Base-by-base conservation (phyloP, 2,888 invertebrate genomes). In the Conus canariensis region DNA sequence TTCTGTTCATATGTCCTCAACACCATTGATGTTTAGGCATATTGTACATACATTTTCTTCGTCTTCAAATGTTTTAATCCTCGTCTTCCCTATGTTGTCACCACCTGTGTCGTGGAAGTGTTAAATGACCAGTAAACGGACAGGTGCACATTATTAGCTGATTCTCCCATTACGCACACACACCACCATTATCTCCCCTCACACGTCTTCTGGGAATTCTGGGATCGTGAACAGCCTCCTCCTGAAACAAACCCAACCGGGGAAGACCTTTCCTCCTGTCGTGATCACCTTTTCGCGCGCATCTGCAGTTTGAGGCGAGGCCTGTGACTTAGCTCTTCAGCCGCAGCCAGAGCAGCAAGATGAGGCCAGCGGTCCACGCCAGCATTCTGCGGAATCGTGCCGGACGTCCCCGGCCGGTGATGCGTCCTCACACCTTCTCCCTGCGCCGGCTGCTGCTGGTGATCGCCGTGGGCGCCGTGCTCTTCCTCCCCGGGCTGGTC, bases 311-410 rank as follows among this genome's bases (percentile, higher is more conserved):
- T 16, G 10, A 16, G 64, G 16, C 64, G 64, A 64, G 12, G 64
- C 10, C 64, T 64, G 64, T 64, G 64, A 45, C 45, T 45, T 45
- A 45, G 45, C 45, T 45, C 45, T 45, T 45, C 4, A 45, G 45
- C 45, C 45, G 45, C 45, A 45, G 45, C 45, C 9, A 30, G 56
- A 22, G 7, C 85, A 60, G n/a, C 90, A 92, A 19, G 90, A 95
- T 95, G 95, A 93, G 95, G 90, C 95, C 95, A 19, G 95, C 94
- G 22, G 94, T 95, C 19, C 94, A 94, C 92, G 95, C 94, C 85
- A 95, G 94, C 91, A 94, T 95, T 77, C 92, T 94, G 90, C 92
- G 94, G 86, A 93, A 93, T 92, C 92, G 94, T 90, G 92, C 93
- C 74, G 88, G 92, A n/a, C 91, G 92, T 60, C 86, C 92, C 12